phyloP scores from a whole-genome alignment of 2,888 invertebrate species.

The Perithous albicinctus region DNA sequence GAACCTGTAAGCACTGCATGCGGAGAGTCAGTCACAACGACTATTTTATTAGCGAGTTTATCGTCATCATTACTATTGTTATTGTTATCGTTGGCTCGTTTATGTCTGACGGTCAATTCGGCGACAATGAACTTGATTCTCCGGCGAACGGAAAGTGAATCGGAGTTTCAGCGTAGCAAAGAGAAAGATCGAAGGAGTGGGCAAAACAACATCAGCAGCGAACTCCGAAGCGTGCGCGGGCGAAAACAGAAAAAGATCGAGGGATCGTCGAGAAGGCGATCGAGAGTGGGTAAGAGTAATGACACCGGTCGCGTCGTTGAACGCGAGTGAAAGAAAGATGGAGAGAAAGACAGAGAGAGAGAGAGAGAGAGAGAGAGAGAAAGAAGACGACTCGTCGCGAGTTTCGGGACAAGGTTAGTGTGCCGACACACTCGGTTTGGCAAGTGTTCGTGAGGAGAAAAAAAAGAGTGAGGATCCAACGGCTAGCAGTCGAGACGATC shows the following conservation, averaged over 20 bases:
- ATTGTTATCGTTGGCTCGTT: conserved; percentile 35
- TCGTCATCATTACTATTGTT: conserved; percentile 7
- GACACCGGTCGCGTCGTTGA: conserved; percentile 54
- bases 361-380: conserved; percentile 41
- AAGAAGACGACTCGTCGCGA: conserved; percentile 64
- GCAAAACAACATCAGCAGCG: conserved; percentile 37
- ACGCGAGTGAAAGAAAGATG: no score
- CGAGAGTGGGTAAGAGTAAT: conserved; percentile 66
- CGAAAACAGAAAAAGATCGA: conserved; percentile 69
- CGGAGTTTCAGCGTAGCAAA: conserved; percentile 71
- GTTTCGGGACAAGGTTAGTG: conserved; percentile 80
- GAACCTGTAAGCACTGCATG: neutral
- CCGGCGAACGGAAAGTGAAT: conserved; percentile 52
- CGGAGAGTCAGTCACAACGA: neutral
- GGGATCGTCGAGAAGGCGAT: conserved; percentile 44
- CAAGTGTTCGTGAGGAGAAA: conserved; percentile 65
- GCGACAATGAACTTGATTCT: conserved; percentile 67
- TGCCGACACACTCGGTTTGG: conserved; percentile 75
- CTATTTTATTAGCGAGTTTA: neutral
- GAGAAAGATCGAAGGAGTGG: conserved; percentile 59
- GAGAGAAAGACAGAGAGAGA: conserved; percentile 36
- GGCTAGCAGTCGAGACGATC: conserved; percentile 39
- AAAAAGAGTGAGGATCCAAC: conserved; percentile 34
- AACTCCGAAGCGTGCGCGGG: conserved; percentile 52
- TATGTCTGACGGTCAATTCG: conserved; percentile 34